phyloP scores from a whole-genome alignment of 2,888 invertebrate species.

The Machimus rusticus region DNA sequence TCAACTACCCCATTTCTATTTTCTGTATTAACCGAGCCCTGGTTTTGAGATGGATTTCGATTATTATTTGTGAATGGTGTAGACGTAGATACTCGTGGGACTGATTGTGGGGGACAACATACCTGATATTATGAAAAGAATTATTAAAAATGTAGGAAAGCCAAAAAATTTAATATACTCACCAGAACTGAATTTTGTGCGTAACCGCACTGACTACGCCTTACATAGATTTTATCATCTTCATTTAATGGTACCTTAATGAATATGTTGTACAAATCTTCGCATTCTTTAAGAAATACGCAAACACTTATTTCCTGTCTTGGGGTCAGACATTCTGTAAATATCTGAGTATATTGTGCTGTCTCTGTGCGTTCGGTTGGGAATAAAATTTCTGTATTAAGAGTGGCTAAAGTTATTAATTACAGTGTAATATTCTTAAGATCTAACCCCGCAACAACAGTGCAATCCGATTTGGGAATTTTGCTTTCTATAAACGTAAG shows the following conservation, averaged over 20 bases:
- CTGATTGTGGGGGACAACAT: constrained; percentile 64
- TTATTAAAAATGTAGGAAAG: neutral
- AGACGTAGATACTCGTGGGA: neutral
- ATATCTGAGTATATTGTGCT: neutral
- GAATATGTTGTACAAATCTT: constrained; percentile 55
- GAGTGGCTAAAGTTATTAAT: neutral
- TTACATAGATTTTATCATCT: constrained; percentile 65
- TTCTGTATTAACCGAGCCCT: too few species aligned
- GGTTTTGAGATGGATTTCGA: too few species aligned
- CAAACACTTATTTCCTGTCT: constrained; percentile 13
- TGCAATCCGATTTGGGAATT: neutral
- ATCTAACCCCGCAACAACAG: neutral
- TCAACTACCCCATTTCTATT: too few species aligned
- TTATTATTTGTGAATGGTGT: neutral
- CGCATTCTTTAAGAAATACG: constrained; percentile 28
- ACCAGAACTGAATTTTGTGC: constrained; percentile 67
- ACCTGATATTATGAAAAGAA: constrained; percentile 61
- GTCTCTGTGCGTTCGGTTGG: constrained; percentile 29
- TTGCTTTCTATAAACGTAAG: neutral
- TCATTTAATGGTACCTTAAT: constrained; percentile 59
- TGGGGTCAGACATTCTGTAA: constrained; percentile 20
- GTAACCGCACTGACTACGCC: constrained; percentile 74
- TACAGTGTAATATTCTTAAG: neutral
- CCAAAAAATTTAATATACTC: neutral
- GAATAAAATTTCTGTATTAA: constrained; percentile 42